phyloP scores from a whole-genome alignment of 2,797 vertebrate species.

The Argya squamiceps region DNA sequence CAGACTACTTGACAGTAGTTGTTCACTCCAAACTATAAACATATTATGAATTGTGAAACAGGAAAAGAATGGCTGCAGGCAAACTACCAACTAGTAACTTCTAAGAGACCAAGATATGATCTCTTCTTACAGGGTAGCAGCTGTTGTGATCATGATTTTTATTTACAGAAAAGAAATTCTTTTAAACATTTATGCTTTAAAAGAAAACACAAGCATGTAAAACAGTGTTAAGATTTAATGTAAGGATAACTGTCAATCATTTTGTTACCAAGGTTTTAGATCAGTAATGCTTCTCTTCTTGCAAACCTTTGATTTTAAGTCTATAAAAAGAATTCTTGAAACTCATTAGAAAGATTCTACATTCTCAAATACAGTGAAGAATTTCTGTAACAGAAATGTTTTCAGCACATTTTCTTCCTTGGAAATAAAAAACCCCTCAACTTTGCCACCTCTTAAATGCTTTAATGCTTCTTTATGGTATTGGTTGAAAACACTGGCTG shows the following conservation, averaged over 20 bases:
- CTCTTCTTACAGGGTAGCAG: conserved; percentile 6
- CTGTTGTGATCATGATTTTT: neutral
- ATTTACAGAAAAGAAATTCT: neutral
- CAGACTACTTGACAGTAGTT: neutral
- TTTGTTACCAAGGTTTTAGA: neutral
- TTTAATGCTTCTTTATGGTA: neutral
- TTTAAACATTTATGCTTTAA: neutral
- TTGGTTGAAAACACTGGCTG: neutral
- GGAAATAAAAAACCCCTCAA: neutral
- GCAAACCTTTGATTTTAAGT: neutral
- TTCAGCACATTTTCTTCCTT: neutral
- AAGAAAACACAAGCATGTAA: neutral
- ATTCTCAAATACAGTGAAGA: neutral
- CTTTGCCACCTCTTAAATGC: neutral
- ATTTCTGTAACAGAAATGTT: neutral
- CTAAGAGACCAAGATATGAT: neutral
- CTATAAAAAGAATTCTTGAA: neutral
- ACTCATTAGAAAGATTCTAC: neutral
- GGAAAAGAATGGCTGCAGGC: conserved; percentile 17
- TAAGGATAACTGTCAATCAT: neutral
- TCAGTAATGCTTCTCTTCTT: neutral
- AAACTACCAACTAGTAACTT: conserved; percentile 27
- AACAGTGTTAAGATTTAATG: neutral
- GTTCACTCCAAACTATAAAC: conserved; percentile 4
- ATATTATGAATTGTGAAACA: neutral